Base-by-base conservation (phyloP, 64 coral and sea anemone species). In the Cladopsammia gracilis region DNA sequence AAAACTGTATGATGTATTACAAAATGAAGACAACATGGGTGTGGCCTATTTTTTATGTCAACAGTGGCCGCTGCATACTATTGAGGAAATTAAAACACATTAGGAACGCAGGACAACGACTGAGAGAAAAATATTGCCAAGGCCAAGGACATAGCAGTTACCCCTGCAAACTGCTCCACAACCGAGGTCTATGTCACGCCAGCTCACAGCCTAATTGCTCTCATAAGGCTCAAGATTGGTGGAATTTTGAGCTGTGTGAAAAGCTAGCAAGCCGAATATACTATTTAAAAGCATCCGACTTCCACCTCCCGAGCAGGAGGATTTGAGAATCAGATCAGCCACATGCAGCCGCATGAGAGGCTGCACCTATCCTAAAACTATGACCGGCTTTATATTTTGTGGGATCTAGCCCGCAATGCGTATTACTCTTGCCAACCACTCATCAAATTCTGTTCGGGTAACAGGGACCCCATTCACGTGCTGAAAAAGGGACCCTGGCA, bases 291-390 rank as follows among this genome's bases (percentile, higher is more conserved):
- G 87, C 87, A 64, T 89, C 48, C 19, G 87, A 89, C 25, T 89
- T 89, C 71, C 87, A 89, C 16, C 87, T 62, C 7, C 87, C 87
- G 51, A 89, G 48, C 3, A 89, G 3, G 19, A 70, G 18, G 47
- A 89, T 89, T 26, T 77, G 20, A 26, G 87, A 49, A 89, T 89
- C 87, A 15, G 72, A 89, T 6, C 62, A 77, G n/a, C 62, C 89
- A 25, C 67, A 45, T 42, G 45, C 15, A 7, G 75, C 62, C 18
- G 89, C 77, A 82, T 79, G 47, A 7, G 89, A 68, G 22, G 89
- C 89, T 3, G 75, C 89, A 47, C 89, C 75, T 49, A 90, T 90
- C 14, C 89, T 23, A 47, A 80, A 71, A 80, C 76, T 76, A 69
- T 76, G 76, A 0, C 88, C n/a, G n/a, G n/a, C 26, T 60, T 80